A percentile compares a stretch with the other conserved stretches of the same genome.
Evolutionary conservation across 2,888 invertebrate species (phyloP).

Genomic region (Drymonia ruficornis): DNA sequence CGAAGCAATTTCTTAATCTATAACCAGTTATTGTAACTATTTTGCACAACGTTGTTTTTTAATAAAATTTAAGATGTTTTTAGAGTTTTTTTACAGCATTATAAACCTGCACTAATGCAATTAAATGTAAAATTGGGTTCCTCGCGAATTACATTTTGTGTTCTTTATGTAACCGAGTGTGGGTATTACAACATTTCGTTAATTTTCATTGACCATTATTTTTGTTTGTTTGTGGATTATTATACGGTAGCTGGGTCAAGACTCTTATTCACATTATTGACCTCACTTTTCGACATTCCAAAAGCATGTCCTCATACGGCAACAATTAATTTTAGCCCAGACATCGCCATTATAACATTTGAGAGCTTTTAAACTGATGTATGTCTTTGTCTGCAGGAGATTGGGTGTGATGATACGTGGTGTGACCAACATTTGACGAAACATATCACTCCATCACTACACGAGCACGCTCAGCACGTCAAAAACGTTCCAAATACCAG

Average conservation of each 20-base stretch:
- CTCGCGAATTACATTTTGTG: conserved; percentile 11
- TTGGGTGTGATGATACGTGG: background rate
- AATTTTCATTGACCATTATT: conserved; percentile 32
- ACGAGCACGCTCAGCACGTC: conserved; percentile 9
- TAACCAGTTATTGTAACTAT: conserved; percentile 54
- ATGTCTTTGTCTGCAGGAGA: background rate
- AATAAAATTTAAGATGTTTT: conserved; percentile 25
- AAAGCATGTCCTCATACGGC: too few species aligned
- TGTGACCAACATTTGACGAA: conserved; percentile 2
- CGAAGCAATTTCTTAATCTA: conserved; percentile 61
- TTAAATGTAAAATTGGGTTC: conserved; percentile 16
- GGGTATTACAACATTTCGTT: conserved; percentile 15
- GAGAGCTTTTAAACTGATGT: too few species aligned
- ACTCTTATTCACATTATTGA: background rate
- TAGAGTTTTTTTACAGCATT: conserved; percentile 9
- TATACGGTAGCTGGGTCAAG: background rate
- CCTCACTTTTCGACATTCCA: background rate
- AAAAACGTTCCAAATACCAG: conserved; percentile 36
- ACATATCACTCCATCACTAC: background rate
- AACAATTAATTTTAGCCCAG: too few species aligned
- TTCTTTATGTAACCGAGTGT: conserved; percentile 21
- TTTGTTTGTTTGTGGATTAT: conserved; percentile 10
- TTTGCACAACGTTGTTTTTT: conserved; percentile 46
- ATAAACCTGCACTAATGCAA: conserved; percentile 13
- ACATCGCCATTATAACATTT: too few species aligned